Evolutionary conservation across 2,888 invertebrate genomes (phyloP).

Genomic region (Chironomus tentans): DNA sequence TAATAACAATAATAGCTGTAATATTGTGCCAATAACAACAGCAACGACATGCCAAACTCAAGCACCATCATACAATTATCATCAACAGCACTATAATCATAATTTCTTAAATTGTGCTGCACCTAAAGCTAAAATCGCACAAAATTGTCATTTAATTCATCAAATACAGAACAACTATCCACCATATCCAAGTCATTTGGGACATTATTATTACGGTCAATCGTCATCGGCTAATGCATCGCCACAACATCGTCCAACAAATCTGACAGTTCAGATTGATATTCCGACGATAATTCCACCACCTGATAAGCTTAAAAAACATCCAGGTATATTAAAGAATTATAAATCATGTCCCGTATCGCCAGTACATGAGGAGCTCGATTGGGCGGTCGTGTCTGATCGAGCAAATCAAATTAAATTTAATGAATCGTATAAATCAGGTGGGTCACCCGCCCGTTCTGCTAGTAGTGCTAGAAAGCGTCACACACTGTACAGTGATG

Average conservation of each 20-base stretch:
- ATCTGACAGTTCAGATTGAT: conserved; percentile 16
- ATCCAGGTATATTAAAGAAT: conserved; percentile 51
- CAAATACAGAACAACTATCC: conserved; percentile 43
- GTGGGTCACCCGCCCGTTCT: neutral
- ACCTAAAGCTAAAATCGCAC: conserved; percentile 40
- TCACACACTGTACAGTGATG: conserved; percentile 42
- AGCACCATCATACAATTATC: conserved; percentile 33
- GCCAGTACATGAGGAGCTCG: conserved; percentile 70
- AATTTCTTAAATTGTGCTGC: conserved; percentile 40
- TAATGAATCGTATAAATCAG: conserved; percentile 30
- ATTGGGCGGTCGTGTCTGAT: conserved; percentile 42
- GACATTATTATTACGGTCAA: conserved; percentile 31
- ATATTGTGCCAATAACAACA: conserved; percentile 36
- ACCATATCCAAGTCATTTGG: conserved; percentile 42
- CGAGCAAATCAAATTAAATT: conserved; percentile 34
- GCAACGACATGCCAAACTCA: conserved; percentile 43
- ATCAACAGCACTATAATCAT: conserved; percentile 10
- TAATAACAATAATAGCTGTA: conserved; percentile 28
- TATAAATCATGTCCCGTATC: conserved; percentile 74
- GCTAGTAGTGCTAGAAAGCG: conserved; percentile 33
- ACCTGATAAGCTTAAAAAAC: conserved; percentile 31
- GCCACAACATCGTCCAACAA: conserved; percentile 8
- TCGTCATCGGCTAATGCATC: neutral
- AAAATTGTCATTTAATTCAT: conserved; percentile 42
- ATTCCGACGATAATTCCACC: conserved; percentile 11